Conservation (phyloP, 2,113 vertebrate species). For the Gila orcuttii region DNA sequence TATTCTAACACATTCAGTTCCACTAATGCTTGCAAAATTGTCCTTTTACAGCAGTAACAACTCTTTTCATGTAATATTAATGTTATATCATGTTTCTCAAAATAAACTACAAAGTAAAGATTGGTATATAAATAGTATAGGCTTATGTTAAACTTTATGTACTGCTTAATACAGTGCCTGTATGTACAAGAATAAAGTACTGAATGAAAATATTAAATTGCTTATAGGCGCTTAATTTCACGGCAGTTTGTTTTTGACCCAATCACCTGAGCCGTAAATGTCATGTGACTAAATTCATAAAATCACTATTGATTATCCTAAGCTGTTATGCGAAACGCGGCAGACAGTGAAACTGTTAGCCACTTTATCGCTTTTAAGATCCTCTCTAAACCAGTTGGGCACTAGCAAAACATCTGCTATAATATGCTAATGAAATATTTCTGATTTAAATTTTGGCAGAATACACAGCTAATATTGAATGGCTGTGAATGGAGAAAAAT, state of each 20-base stretch:
- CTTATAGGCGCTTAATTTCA: not conserved
- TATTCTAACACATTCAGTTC: not conserved
- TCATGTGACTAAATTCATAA: not conserved
- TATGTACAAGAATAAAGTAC: not conserved
- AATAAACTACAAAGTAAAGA: not conserved
- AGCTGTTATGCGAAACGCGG: not conserved
- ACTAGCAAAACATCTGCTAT: slow-evolving; percentile 18
- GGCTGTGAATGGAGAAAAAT: slow-evolving; percentile 14
- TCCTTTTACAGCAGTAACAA: not conserved
- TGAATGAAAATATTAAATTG: not conserved
- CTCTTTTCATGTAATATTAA: no score
- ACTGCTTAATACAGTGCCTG: not conserved
- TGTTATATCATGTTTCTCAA: no score
- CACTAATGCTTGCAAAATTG: not conserved
- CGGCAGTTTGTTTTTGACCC: not conserved
- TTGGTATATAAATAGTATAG: not conserved
- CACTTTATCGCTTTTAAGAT: not conserved
- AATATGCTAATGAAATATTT: slow-evolving; percentile 23
- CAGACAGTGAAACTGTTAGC: not conserved
- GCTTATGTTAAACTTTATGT: not conserved
- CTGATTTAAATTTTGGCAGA: slow-evolving; percentile 11
- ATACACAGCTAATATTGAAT: not conserved
- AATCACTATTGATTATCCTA: not conserved
- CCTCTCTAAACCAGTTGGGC: slow-evolving; percentile 2
- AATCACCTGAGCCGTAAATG: not conserved